Percentiles rank a stretch among this genome's conserved stretches.
These are phyloP conservation scores for Onychomys arenicola DNA, from an alignment of 2,797 vertebrate genomes.

Conservation along the genomic window DNA sequence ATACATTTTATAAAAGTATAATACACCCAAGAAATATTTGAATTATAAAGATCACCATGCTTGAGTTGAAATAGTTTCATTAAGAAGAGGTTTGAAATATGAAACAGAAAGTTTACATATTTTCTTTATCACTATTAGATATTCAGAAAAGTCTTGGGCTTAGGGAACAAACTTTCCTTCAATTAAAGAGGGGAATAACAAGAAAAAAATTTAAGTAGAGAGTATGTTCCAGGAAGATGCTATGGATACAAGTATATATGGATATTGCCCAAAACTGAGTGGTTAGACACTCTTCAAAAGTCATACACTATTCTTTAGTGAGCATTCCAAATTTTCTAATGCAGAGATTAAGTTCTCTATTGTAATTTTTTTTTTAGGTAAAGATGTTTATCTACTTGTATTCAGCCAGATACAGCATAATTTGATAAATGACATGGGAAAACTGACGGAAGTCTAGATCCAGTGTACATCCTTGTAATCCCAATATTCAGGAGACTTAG, in stretches of 20 bases:
- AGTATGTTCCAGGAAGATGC: conserved; percentile 14
- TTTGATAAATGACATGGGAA: conserved; percentile 51
- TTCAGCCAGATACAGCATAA: conserved; percentile 21
- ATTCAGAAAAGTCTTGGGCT: conserved; percentile 43
- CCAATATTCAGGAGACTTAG: neutral
- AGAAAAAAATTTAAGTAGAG: conserved; percentile 31
- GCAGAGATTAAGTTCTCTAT: neutral
- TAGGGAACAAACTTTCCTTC: conserved; percentile 42
- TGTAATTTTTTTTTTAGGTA: neutral
- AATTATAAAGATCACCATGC: neutral
- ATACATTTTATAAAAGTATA: neutral
- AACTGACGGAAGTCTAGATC: conserved; percentile 19
- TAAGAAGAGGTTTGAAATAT: neutral
- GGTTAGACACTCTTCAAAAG: conserved; percentile 38
- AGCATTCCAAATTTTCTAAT: conserved; percentile 58
- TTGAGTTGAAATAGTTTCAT: no score
- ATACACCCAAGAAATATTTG: conserved; percentile 52
- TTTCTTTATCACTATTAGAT: neutral
- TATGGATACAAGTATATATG: conserved; percentile 29
- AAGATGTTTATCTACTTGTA: conserved; percentile 32
- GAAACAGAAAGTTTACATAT: conserved; percentile 45
- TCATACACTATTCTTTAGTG: neutral
- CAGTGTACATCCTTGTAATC: neutral
- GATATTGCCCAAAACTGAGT: neutral
- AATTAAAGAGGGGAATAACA: neutral